phyloP scores from a whole-genome alignment of 35 echinoderm and acorn worm species.

The Ophioderma brevispina region DNA sequence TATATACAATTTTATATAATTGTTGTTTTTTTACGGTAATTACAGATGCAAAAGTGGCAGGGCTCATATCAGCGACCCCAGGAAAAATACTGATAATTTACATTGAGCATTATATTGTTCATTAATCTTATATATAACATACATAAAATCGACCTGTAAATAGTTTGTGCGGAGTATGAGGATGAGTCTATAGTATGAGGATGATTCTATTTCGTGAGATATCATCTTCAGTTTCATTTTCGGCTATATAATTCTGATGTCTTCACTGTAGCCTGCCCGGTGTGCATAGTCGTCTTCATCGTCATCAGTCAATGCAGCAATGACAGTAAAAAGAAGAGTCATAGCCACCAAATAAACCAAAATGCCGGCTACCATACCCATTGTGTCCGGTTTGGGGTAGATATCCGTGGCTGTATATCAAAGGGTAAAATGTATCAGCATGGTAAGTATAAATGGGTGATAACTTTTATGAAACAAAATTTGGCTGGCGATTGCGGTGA shows the following conservation, averaged over 20 bases:
- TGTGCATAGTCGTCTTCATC: not conserved
- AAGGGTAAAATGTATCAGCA: not conserved
- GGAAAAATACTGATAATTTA: too few relatives aligned
- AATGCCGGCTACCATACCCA: not conserved
- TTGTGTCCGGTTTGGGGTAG: not conserved
- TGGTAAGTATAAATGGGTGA: not conserved
- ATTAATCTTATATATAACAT: too few relatives aligned
- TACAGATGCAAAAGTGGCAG: too few relatives aligned
- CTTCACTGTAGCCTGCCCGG: not conserved
- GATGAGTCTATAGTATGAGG: too few relatives aligned
- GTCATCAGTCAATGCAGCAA: not conserved
- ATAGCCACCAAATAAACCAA: not conserved
- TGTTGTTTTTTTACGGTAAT: too few relatives aligned
- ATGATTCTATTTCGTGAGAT: too few relatives aligned
- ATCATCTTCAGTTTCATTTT: too few relatives aligned
- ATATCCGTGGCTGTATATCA: not conserved
- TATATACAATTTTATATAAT: too few relatives aligned
- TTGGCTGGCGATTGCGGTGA: not conserved
- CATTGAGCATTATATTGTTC: too few relatives aligned
- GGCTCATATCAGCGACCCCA: too few relatives aligned
- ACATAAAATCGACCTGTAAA: too few relatives aligned
- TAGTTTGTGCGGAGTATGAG: too few relatives aligned
- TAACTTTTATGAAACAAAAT: not conserved
- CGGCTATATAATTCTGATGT: not conserved
- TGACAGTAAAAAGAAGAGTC: not conserved